Conservation (phyloP, 2,113 vertebrate species). For the Mesocricetus auratus region DNA sequence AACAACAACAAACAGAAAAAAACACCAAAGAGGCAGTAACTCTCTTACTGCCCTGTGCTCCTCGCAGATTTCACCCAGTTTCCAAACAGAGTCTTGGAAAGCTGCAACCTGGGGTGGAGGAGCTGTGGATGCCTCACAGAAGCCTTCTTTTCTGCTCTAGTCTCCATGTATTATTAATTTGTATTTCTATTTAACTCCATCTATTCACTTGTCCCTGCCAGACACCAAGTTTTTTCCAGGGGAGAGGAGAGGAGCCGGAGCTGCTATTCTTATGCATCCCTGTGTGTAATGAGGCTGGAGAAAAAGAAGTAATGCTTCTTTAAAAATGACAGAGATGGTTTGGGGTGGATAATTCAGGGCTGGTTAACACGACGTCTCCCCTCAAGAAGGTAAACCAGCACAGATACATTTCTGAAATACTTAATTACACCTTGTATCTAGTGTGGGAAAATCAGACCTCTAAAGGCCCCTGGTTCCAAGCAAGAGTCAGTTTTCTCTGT, state of each 20-base stretch:
- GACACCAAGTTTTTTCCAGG: constrained; percentile 76
- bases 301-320: constrained; percentile 72
- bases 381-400: constrained; percentile 65
- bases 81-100: constrained; percentile 71
- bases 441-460: constrained; percentile 34
- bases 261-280: constrained; percentile 71
- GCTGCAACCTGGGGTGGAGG: constrained; percentile 66
- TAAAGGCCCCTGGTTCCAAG: constrained; percentile 58
- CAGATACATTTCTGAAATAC: constrained; percentile 70
- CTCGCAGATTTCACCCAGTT: constrained; percentile 67
- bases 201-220: constrained; percentile 76
- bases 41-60: constrained; percentile 54
- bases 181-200: constrained; percentile 83
- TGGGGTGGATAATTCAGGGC: constrained; percentile 58
- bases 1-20: neutral
- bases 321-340: constrained; percentile 68
- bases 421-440: constrained; percentile 76
- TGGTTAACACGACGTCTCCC: constrained; percentile 68
- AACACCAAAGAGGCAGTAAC: constrained; percentile 21
- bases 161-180: constrained; percentile 86
- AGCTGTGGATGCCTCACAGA: constrained; percentile 62
- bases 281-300: constrained; percentile 53
- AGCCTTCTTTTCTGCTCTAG: constrained; percentile 72
- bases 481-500: constrained; percentile 70
- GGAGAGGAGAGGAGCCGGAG: constrained; percentile 67